Evolutionary conservation across 2,797 vertebrate species (phyloP), one percentile per base, ranked within the genome.

Genomic region (Rhabdomys pumilio): DNA sequence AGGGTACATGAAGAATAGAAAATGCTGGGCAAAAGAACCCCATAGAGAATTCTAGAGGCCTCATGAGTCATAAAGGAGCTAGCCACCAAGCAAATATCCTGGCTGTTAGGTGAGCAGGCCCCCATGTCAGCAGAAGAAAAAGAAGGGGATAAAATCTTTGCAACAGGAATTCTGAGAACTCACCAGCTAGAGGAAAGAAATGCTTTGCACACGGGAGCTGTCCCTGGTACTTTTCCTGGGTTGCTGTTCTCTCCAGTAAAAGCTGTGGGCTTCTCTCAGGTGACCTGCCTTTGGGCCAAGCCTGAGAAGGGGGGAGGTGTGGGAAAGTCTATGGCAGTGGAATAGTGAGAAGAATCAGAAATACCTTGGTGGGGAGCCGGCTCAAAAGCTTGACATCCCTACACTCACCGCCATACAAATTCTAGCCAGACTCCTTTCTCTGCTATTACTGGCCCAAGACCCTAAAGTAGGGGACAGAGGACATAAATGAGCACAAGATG

Each of bases 391-490:
- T 86, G 47, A n/a, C 85, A 44, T 59, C 69, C 59, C 19, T 15
- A 29, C 59, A 2, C 57, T 12, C 29, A 29, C 13, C n/a, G 67
- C n/a, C 20, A 73, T 6, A 85, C 29, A 80, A 57, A 92, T n/a
- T 91, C 57, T 1, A 92, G 95, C 65, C n/a, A 34, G 75, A 61
- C 53, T 92, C 29, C 41, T 92, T 69, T 93, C 94, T 91, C 93
- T 7, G 57, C 19, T 47, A 41, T 6, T 14, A 24, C 0, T 31
- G 81, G 69, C 19, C 38, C 19, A 63, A 92, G 84, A 67, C 22
- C 76, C 77, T 55, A 76, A 89, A 89, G 50, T 14, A 50, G 67
- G 4, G n/a, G 41, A 85, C 41, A 93, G 63, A 82, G 89, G 91
- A 14, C 65, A n/a, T 14, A 20, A 53, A 90, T n/a, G 77, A 69